These are phyloP conservation scores for Helobdella robusta DNA, from an alignment of 2,888 invertebrate genomes.

Conservation along the genomic window DNA sequence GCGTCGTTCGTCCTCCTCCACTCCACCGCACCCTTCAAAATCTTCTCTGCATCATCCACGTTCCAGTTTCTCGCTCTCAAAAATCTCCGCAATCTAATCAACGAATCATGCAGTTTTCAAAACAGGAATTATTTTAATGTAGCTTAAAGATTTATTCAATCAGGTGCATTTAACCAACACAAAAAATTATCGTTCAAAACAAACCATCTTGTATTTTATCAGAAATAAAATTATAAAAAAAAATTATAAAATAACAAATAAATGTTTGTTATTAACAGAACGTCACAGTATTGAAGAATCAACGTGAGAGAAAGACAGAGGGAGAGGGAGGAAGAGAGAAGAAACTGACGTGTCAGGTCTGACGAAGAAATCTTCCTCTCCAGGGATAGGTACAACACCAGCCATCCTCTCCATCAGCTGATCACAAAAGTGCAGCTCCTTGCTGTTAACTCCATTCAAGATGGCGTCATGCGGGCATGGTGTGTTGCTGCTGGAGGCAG, in stretches of 20 bases:
- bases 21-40: slow-evolving; percentile 41
- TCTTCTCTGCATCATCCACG: slow-evolving; percentile 41
- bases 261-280: slow-evolving; percentile 32
- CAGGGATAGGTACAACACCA: slow-evolving; percentile 24
- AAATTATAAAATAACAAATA: not conserved
- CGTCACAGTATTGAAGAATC: slow-evolving; percentile 34
- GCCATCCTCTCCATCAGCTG: slow-evolving; percentile 25
- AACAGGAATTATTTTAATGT: no score
- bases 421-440: no score
- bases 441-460: no score
- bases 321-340: no score
- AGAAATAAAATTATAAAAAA: not conserved
- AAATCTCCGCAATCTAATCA: slow-evolving; percentile 41
- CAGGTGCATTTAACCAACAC: no score
- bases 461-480: no score
- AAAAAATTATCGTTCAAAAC: no score
- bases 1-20: slow-evolving; percentile 42
- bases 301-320: not conserved
- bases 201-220: no score
- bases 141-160: no score
- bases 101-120: no score
- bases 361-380: slow-evolving; percentile 30
- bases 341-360: slow-evolving; percentile 26
- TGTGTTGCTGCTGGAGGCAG: no score
- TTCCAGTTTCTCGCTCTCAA: slow-evolving; percentile 45